A percentile compares a stretch with the other conserved stretches of the same genome.
phyloP scores from a whole-genome alignment of 2,797 vertebrate genomes.

The Mus spretus region DNA sequence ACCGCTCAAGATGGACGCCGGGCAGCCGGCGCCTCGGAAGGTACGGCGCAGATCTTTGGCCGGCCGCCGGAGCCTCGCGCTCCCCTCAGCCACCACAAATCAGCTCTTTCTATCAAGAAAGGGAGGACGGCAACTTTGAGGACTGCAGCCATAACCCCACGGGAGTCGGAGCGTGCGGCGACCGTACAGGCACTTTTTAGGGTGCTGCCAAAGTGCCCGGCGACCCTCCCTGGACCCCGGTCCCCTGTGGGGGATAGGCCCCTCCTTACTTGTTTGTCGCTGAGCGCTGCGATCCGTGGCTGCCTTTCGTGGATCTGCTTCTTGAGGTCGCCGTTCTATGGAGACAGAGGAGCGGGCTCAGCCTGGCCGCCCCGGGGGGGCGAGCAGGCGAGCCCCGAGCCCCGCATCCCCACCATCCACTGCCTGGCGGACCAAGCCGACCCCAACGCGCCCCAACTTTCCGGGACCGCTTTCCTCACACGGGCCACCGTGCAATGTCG shows the following conservation, averaged over 20 bases:
- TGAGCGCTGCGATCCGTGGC: conserved; percentile 91
- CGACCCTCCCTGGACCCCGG: conserved; percentile 55
- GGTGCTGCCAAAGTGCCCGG: conserved; percentile 86
- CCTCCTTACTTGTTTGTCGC: conserved; percentile 93
- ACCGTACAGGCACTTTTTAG: conserved; percentile 85
- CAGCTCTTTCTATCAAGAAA: conserved; percentile 65
- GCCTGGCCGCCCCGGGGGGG: background rate
- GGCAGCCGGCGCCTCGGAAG: conserved; percentile 83
- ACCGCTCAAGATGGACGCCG: conserved; percentile 98
- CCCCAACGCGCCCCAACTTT: conserved; percentile 88
- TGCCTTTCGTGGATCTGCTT: conserved; percentile 93
- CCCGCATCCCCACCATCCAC: conserved; percentile 11
- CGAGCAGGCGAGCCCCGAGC: background rate
- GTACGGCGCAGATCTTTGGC: conserved; percentile 81
- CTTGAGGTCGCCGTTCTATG: conserved; percentile 93
- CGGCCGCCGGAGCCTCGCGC: conserved; percentile 3
- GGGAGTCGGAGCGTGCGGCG: conserved; percentile 74
- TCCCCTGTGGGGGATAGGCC: conserved; percentile 2
- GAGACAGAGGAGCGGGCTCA: conserved; percentile 81
- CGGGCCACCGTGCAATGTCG: conserved; percentile 84
- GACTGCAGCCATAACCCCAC: background rate
- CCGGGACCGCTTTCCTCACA: conserved; percentile 81
- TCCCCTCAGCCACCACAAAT: background rate
- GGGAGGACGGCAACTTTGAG: conserved; percentile 67
- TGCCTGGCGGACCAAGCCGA: conserved; percentile 90